These are phyloP conservation scores for Rhinatrema bivittatum DNA, from an alignment of 2,797 vertebrate genomes.

Conservation along the genomic window DNA sequence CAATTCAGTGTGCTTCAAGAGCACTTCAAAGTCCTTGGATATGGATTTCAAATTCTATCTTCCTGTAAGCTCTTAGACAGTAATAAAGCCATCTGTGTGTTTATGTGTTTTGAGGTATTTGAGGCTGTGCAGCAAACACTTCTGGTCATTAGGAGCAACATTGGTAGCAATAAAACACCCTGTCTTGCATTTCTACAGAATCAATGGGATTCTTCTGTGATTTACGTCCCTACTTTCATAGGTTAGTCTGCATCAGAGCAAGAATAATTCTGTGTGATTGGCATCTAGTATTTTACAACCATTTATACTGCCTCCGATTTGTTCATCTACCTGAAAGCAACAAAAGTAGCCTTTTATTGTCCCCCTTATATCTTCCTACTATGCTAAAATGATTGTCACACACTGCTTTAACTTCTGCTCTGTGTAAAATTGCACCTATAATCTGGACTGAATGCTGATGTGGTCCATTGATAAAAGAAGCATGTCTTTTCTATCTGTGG, in stretches of 20 bases:
- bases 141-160: slow-evolving; percentile 43
- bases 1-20: neutral
- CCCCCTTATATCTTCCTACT: no score
- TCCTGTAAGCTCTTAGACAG: slow-evolving; percentile 31
- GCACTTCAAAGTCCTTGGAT: slow-evolving; percentile 20
- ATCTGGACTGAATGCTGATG: no score
- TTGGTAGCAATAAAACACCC: slow-evolving; percentile 51
- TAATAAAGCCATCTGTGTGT: slow-evolving; percentile 38
- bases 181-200: slow-evolving; percentile 32
- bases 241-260: slow-evolving; percentile 21
- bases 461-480: no score
- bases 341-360: slow-evolving; percentile 1
- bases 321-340: slow-evolving; percentile 9
- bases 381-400: no score
- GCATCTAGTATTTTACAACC: slow-evolving; percentile 26
- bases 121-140: slow-evolving; percentile 30
- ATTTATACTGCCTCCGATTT: slow-evolving; percentile 31
- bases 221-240: slow-evolving; percentile 37
- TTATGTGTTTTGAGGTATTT: slow-evolving; percentile 32
- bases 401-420: no score
- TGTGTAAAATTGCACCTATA: no score
- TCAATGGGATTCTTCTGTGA: slow-evolving; percentile 39
- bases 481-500: no score
- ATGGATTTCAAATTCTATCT: slow-evolving; percentile 34
- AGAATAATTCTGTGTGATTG: slow-evolving; percentile 28